Evolutionary conservation across 92 coral and sea anemone species (phyloP).

Genomic region (Porites lobata): DNA sequence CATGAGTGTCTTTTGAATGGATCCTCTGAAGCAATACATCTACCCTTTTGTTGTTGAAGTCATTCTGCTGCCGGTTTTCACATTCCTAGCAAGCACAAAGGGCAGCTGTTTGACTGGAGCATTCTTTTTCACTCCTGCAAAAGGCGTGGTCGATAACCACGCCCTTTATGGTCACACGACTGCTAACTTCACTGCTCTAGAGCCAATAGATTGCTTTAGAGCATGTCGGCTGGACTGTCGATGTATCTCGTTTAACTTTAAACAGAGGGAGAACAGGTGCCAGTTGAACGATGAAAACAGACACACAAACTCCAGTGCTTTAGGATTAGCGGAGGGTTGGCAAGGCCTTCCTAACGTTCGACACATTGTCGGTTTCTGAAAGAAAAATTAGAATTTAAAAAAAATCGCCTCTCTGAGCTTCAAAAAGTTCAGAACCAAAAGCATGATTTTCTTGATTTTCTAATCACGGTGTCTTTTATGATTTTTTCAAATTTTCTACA

Average conservation of each 20-base stretch:
- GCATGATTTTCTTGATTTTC: too few relatives aligned
- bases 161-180: background rate
- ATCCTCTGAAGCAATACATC: too few relatives aligned
- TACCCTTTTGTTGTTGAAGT: background rate
- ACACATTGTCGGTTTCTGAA: too few relatives aligned
- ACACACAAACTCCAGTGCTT: background rate
- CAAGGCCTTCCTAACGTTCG: too few relatives aligned
- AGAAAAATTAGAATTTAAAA: too few relatives aligned
- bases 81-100: background rate
- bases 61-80: background rate
- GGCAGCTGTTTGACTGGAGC: conserved; percentile 15
- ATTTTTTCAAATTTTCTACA: background rate
- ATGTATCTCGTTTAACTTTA: conserved; percentile 28
- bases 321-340: background rate
- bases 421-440: too few relatives aligned
- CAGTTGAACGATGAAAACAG: conserved; percentile 31
- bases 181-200: background rate
- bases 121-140: background rate
- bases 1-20: too few relatives aligned
- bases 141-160: background rate
- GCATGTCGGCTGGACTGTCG: conserved; percentile 19
- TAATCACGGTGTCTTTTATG: too few relatives aligned
- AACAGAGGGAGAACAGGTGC: background rate
- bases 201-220: conserved; percentile 2
- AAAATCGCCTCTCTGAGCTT: too few relatives aligned